Base-by-base conservation (phyloP, 2,113 vertebrate species). In the Hippocampus abdominalis region DNA sequence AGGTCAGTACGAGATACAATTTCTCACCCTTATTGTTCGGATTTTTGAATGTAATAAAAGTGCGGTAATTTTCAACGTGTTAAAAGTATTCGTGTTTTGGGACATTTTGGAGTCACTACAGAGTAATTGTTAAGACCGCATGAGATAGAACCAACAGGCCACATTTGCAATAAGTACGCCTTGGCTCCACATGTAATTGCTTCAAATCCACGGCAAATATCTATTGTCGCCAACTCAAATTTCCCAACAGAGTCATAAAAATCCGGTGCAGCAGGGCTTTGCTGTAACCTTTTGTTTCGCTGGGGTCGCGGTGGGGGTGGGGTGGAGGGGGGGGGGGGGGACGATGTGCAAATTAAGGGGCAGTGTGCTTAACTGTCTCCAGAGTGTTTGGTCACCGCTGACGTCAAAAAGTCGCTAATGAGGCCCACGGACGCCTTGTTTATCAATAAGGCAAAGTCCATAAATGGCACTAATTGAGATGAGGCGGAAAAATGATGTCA, bases 231-330 rank as follows among this genome's bases (percentile, higher is more conserved):
- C 25, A 49, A 71, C 73, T 66, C 64, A 80, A 86, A 89, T 89
- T 88, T 90, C 88, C 87, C 88, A 25, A 64, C 13, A 75, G 87
- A 85, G 81, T 73, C 69, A 66, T 87, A 88, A 76, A 21, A 3
- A 87, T 84, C 86, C 85, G 82, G 76, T 57, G 46, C 51, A 44
- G 65, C 73, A 85, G 0, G 11, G 48, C 76, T 81, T 48, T 36
- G 66, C 60, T 73, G 39, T 67, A 83, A 81, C 76, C 64, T 78
- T 68, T 53, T 69, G 27, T 75, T 61, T 68, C 69, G 60, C 12
- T 60, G 16, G 32, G 32, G 4, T 21, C 3, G 4, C 3, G 10
- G 4, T 4, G 3, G 9, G 32, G 2, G 62, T n/a, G 13, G 12
- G 23, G 7, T n/a, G n/a, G n/a, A n/a, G n/a, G n/a, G 32, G 2